phyloP scores from a whole-genome alignment of 1,140 invertebrate genomes.

The Condylostylus longicornis region DNA sequence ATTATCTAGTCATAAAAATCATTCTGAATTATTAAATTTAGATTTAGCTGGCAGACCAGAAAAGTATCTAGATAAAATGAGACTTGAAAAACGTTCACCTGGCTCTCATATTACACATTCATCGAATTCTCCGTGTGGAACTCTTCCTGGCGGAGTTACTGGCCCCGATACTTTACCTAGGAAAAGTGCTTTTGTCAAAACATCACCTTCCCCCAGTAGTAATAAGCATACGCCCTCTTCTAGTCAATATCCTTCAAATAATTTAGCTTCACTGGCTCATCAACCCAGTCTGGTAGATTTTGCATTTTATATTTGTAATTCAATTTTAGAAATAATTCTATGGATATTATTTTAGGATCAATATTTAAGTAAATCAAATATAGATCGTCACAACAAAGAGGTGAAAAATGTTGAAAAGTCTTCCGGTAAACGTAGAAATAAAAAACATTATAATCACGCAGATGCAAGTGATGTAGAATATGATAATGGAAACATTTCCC shows the following conservation, averaged over 20 bases:
- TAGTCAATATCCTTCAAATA: too few relatives aligned
- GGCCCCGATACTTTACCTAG: not conserved
- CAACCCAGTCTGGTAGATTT: constrained; percentile 18
- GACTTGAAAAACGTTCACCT: constrained; percentile 1
- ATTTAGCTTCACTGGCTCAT: constrained; percentile 10
- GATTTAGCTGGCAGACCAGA: constrained; percentile 3
- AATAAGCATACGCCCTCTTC: not conserved
- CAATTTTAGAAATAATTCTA: constrained; percentile 2
- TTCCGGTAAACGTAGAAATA: constrained; percentile 17
- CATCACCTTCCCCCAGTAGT: not conserved
- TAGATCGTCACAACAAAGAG: constrained; percentile 36
- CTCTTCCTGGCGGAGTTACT: too few relatives aligned
- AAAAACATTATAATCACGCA: constrained; percentile 12
- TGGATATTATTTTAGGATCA: constrained; percentile 27
- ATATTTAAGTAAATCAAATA: constrained; percentile 35
- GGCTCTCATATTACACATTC: not conserved
- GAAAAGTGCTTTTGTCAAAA: not conserved
- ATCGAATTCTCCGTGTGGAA: not conserved
- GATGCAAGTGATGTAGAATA: constrained; percentile 33
- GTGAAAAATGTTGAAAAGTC: constrained; percentile 28
- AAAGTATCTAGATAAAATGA: constrained; percentile 5
- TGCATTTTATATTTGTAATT: not conserved
- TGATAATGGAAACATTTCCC: constrained; percentile 43
- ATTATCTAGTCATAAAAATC: constrained; percentile 3
- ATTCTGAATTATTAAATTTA: constrained; percentile 1